A percentile compares a stretch with the other conserved stretches of the same genome.
phyloP scores from a whole-genome alignment of 2,888 invertebrate species.

The Erannis defoliaria region DNA sequence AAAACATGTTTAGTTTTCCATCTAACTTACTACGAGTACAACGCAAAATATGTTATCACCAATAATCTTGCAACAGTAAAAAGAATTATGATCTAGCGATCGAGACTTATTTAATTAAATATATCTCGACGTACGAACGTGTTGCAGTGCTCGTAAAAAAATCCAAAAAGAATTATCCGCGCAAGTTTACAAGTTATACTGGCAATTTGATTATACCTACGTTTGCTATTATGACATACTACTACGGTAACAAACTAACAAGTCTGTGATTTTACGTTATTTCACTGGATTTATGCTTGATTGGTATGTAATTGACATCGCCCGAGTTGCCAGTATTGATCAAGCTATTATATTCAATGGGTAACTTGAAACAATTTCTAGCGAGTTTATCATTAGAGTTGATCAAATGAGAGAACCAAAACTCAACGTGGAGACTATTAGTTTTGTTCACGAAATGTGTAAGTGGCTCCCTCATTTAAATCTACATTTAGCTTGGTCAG shows the following conservation, averaged over 20 bases:
- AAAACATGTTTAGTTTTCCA: too few species aligned
- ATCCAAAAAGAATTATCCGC: too few species aligned
- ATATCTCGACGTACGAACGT: too few species aligned
- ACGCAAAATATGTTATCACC: too few species aligned
- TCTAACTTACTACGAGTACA: too few species aligned
- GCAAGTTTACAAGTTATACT: too few species aligned
- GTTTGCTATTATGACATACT: constrained; percentile 1
- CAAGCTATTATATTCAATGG: constrained; percentile 37
- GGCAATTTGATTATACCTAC: not conserved
- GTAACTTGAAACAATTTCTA: constrained; percentile 10
- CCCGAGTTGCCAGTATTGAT: constrained; percentile 40
- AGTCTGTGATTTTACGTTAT: constrained; percentile 44
- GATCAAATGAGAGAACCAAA: not conserved
- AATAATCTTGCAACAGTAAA: too few species aligned
- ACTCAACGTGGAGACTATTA: not conserved
- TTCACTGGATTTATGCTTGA: constrained; percentile 43
- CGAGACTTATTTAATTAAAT: too few species aligned
- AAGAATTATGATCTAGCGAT: too few species aligned
- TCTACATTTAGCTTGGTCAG: not conserved
- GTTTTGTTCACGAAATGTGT: not conserved
- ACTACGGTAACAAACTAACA: constrained; percentile 42
- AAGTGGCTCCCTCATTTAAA: not conserved
- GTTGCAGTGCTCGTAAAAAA: too few species aligned
- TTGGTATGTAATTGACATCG: constrained; percentile 47
- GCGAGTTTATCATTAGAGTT: not conserved